Base-by-base conservation (phyloP, 1,140 invertebrate genomes). In the Drosophila ficusphila region DNA sequence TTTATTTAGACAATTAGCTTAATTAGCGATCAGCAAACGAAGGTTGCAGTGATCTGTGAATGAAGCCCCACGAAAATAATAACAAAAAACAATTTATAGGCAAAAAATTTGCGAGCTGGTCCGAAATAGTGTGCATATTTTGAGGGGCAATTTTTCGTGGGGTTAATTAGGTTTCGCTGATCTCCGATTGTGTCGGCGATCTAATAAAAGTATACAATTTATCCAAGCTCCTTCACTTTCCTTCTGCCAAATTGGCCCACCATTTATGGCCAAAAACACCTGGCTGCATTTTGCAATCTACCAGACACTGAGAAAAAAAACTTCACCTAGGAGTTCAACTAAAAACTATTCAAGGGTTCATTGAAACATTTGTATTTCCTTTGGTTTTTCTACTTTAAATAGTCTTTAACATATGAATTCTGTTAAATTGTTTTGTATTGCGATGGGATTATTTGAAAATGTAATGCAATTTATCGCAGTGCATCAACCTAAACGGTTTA, bases 171-270 rank as follows among this genome's bases (percentile, higher is more conserved):
- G 36, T 4, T 51, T 7, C 21, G 19, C 27, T 18, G 27, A 67
- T 67, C 27, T 51, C 14, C 7, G 42, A 51, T 60, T n/a, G 2
- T 29, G 34, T 33, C 11, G 16, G 36, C 44, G 11, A 18, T 36
- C 36, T 16, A 31, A 31, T 47, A 29, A 47, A 47, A 18, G 51
- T 36, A 25, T 41, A 41, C 7, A 12, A 11, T 5, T 14, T 52
- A 33, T 52, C 60, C 27, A 21, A 67, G 27, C 41, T 67, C 60
- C 67, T 67, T 67, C 25, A 51, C 44, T 51, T 62, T 62, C 34
- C 57, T 36, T 39, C 8, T 25, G 5, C 25, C 27, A 56, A 51
- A 46, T 54, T 9, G 54, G 21, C 49, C 18, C 8, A 34, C 14
- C 31, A 19, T 38, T 47, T 42, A 7, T n/a, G 58, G 58, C 25